Conservation (phyloP, 2,888 invertebrate genomes). For the Drosophila koepferae region DNA sequence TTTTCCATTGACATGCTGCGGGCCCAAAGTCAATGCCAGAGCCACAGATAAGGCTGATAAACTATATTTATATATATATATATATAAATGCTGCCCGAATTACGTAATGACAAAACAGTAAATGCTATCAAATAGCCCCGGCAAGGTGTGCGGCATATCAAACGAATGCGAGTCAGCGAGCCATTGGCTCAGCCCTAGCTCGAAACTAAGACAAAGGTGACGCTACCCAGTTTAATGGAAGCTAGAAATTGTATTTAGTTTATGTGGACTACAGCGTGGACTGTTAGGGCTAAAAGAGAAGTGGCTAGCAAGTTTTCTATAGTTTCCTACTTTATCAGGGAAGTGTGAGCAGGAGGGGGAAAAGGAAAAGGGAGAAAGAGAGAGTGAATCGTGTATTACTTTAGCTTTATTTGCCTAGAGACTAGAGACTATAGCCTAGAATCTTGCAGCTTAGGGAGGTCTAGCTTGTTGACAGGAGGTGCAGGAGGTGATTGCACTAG, state of each 20-base stretch:
- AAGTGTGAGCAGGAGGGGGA: not conserved
- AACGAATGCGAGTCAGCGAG: not conserved
- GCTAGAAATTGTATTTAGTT: too few relatives aligned
- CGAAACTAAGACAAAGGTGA: not conserved
- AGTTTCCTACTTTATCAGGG: not conserved
- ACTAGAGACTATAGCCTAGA: not conserved
- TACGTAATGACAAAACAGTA: constrained; percentile 36
- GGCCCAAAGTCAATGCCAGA: constrained; percentile 6
- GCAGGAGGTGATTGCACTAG: not conserved
- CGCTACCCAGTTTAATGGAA: not conserved
- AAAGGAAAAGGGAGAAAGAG: not conserved
- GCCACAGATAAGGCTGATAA: constrained; percentile 46
- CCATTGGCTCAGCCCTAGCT: not conserved
- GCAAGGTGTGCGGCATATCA: constrained; percentile 11
- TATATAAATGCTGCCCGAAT: constrained; percentile 33
- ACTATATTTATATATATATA: constrained; percentile 7
- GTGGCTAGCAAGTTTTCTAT: not conserved
- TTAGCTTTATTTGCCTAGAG: not conserved
- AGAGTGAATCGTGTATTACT: not conserved
- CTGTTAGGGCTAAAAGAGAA: too few relatives aligned
- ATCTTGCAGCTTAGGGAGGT: not conserved
- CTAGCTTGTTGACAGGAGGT: not conserved
- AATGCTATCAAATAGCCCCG: not conserved
- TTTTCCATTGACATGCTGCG: constrained; percentile 25
- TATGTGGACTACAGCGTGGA: not conserved